Evolutionary conservation across 2,113 vertebrate species (phyloP).

Genomic region (Syngnathus floridae): DNA sequence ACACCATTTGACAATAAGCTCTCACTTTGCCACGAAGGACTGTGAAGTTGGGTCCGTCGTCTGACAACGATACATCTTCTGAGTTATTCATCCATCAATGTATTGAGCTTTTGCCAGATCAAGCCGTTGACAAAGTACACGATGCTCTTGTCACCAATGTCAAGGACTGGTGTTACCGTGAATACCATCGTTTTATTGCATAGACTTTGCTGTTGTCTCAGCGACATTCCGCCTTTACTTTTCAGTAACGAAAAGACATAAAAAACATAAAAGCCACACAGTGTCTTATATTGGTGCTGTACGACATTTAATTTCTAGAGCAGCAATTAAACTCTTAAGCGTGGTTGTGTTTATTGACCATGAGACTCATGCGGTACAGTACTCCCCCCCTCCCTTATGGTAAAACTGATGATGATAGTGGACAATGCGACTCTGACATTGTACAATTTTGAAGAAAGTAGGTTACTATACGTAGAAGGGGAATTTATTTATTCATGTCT

Average conservation of each 20-base stretch:
- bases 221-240: too few relatives aligned
- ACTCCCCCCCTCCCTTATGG: too few relatives aligned
- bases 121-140: slow-evolving; percentile 22
- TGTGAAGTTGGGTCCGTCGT: neutral
- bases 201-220: neutral
- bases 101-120: slow-evolving; percentile 32
- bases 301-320: too few relatives aligned
- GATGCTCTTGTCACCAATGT: slow-evolving; percentile 3
- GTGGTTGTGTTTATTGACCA: too few relatives aligned
- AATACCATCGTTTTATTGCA: neutral
- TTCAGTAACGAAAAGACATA: neutral
- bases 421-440: too few relatives aligned
- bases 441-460: too few relatives aligned
- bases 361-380: too few relatives aligned
- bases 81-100: slow-evolving; percentile 24
- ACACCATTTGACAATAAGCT: slow-evolving; percentile 34
- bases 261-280: neutral
- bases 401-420: too few relatives aligned
- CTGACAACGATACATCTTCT: slow-evolving; percentile 5
- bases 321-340: too few relatives aligned
- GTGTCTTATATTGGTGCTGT: too few relatives aligned
- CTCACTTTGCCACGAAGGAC: slow-evolving; percentile 11
- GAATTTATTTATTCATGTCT: neutral
- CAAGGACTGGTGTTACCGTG: neutral
- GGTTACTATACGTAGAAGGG: too few relatives aligned